Conservation (phyloP, 2,888 invertebrate species). For the Diplolepis rosae region DNA sequence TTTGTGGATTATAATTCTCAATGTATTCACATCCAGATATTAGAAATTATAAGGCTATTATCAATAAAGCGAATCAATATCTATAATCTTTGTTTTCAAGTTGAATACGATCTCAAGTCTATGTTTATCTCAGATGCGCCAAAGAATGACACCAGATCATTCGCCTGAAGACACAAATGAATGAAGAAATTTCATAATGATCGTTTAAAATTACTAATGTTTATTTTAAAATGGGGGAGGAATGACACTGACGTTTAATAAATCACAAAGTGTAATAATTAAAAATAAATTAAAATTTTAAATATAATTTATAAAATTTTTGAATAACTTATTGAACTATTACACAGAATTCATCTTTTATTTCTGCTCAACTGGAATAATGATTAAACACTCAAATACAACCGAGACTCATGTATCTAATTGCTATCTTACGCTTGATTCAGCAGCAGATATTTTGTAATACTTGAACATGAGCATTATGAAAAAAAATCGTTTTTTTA, state of each 20-base stretch:
- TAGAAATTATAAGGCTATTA: background rate
- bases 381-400: background rate
- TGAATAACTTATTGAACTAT: no score
- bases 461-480: conserved; percentile 4
- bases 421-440: conserved; percentile 21
- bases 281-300: no score
- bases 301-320: no score
- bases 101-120: background rate
- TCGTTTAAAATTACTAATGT: background rate
- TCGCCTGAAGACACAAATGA: background rate
- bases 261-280: no score
- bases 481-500: no score
- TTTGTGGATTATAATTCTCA: no score
- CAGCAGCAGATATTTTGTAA: conserved; percentile 20
- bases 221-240: background rate
- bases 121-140: background rate
- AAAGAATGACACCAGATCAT: background rate
- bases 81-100: background rate
- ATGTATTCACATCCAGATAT: background rate
- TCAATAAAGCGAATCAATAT: background rate
- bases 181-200: background rate
- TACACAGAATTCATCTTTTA: background rate
- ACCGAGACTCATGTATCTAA: conserved; percentile 16
- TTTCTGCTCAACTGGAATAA: background rate
- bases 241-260: no score